A percentile compares a stretch with the other conserved stretches of the same genome.
phyloP scores from a whole-genome alignment of 2,888 invertebrate species.

The Apamea sordens region DNA sequence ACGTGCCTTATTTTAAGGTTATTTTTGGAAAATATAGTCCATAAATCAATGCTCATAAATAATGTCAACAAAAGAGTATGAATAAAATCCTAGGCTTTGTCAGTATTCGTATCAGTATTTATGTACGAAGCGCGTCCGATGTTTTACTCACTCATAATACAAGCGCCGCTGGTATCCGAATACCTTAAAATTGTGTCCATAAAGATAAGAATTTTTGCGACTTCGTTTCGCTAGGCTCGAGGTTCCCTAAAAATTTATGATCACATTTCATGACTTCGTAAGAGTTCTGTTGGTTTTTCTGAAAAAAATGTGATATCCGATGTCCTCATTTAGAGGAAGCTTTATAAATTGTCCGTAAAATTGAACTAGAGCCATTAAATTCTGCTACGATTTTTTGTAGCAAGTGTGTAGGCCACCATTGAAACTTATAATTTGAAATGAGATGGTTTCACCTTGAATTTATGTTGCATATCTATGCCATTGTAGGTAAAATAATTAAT shows the following conservation, averaged over 20 bases:
- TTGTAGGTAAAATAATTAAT: slow-evolving; percentile 17
- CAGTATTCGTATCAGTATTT: slow-evolving; percentile 59
- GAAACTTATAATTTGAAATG: slow-evolving; percentile 32
- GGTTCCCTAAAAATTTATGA: slow-evolving; percentile 81
- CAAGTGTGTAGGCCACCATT: slow-evolving; percentile 45
- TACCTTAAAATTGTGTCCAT: slow-evolving; percentile 81
- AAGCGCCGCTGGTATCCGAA: slow-evolving; percentile 73
- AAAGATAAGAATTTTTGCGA: slow-evolving; percentile 83
- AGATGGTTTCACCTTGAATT: slow-evolving; percentile 17
- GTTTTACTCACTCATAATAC: slow-evolving; percentile 70
- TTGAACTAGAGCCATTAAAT: slow-evolving; percentile 49
- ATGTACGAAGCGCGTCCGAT: slow-evolving; percentile 63
- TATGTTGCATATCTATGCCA: slow-evolving; percentile 22
- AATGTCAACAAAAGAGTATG: slow-evolving; percentile 53
- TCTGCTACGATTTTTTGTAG: slow-evolving; percentile 58
- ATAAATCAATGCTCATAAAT: slow-evolving; percentile 50
- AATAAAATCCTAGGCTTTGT: slow-evolving; percentile 58
- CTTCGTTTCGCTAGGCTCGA: slow-evolving; percentile 76
- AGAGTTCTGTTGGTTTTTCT: slow-evolving; percentile 75
- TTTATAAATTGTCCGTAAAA: slow-evolving; percentile 63
- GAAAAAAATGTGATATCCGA: slow-evolving; percentile 71
- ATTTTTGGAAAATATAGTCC: slow-evolving; percentile 7
- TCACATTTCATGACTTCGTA: slow-evolving; percentile 79
- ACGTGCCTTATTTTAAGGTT: neutral
- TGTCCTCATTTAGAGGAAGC: slow-evolving; percentile 68